Evolutionary conservation across 2,113 vertebrate genomes (phyloP).

Genomic region (Paradoxurus hermaphroditus): DNA sequence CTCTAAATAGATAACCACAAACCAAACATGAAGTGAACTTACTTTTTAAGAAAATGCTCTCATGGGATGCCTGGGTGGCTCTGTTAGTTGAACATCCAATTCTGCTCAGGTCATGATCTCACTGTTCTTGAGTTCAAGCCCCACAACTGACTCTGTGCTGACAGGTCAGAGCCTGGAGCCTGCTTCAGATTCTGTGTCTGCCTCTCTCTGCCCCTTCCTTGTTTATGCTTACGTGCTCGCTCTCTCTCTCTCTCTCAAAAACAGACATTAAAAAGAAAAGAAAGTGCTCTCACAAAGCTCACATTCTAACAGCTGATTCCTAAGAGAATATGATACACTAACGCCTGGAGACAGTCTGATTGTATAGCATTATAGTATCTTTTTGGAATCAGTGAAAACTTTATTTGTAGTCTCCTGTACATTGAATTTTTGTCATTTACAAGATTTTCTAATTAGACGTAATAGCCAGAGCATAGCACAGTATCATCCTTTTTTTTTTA

Average conservation of each 20-base stretch:
- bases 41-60: not conserved
- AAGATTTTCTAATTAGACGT: not conserved
- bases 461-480: not conserved
- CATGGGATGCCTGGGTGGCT: too few relatives aligned
- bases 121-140: too few relatives aligned
- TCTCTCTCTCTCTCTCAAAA: too few relatives aligned
- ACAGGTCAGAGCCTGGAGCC: too few relatives aligned
- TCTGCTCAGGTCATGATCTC: too few relatives aligned
- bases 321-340: not conserved
- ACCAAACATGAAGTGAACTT: not conserved
- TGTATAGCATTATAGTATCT: not conserved
- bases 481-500: not conserved
- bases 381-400: not conserved
- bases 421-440: not conserved
- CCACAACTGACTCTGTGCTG: too few relatives aligned
- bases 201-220: too few relatives aligned
- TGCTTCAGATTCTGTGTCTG: too few relatives aligned
- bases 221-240: too few relatives aligned
- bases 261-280: not conserved
- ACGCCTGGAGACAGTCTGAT: not conserved
- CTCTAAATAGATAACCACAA: not conserved
- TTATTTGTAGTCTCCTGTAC: not conserved
- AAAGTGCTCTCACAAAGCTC: not conserved
- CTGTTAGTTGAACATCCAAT: too few relatives aligned
- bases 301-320: not conserved